Evolutionary conservation across 2,797 vertebrate genomes (phyloP).

Genomic region (Molossus molossus): DNA sequence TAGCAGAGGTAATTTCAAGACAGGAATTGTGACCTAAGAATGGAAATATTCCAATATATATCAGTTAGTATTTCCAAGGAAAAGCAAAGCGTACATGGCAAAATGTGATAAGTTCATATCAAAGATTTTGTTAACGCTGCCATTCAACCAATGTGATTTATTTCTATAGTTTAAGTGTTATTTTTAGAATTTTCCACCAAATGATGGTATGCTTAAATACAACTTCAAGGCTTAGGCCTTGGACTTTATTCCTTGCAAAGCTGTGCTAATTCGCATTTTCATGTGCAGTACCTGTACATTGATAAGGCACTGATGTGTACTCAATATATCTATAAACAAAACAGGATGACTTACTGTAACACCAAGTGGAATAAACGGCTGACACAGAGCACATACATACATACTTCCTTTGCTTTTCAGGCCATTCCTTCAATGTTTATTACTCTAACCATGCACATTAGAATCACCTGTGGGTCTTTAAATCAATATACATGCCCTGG

Average conservation of each 20-base stretch:
- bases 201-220: not conserved
- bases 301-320: not conserved
- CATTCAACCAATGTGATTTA: not conserved
- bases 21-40: not conserved
- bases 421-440: not conserved
- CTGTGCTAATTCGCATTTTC: not conserved
- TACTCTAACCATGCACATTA: not conserved
- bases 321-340: not conserved
- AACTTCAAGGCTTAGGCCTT: not conserved
- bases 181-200: not conserved
- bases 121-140: not conserved
- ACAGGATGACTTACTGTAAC: not conserved
- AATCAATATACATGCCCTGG: not conserved
- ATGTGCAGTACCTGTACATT: not conserved
- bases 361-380: constrained; percentile 41
- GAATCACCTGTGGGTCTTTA: not conserved
- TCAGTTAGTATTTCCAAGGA: not conserved
- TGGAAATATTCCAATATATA: not conserved
- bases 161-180: not conserved
- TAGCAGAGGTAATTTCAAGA: not conserved
- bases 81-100: not conserved
- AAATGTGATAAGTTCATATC: not conserved
- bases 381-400: not conserved
- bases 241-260: not conserved
- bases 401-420: not conserved